Evolutionary conservation across 2,888 invertebrate species (phyloP).

Genomic region (Blastobasis adustella): DNA sequence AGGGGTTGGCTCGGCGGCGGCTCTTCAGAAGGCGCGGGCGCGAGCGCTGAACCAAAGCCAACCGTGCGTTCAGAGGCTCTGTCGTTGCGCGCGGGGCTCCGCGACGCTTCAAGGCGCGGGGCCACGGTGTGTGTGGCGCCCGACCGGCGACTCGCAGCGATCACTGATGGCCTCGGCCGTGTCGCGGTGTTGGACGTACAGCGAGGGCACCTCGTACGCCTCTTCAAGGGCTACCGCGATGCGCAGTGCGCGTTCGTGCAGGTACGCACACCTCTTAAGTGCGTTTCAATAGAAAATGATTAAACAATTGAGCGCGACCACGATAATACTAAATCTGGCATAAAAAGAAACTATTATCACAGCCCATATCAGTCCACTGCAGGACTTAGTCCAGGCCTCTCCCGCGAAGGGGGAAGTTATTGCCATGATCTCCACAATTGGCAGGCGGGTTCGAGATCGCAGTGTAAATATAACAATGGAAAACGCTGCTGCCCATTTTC

Average conservation of each 20-base stretch:
- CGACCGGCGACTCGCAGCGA: slow-evolving; percentile 84
- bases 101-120: slow-evolving; percentile 86
- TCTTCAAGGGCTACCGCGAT: slow-evolving; percentile 97
- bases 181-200: slow-evolving; percentile 90
- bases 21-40: slow-evolving; percentile 34
- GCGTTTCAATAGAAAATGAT: too few relatives aligned
- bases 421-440: too few relatives aligned
- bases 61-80: slow-evolving; percentile 81
- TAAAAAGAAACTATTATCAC: too few relatives aligned
- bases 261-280: slow-evolving; percentile 69
- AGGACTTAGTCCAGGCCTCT: too few relatives aligned
- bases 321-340: too few relatives aligned
- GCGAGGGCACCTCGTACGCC: slow-evolving; percentile 84
- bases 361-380: too few relatives aligned
- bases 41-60: slow-evolving; percentile 56
- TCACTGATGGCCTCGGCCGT: slow-evolving; percentile 91
- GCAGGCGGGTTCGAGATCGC: too few relatives aligned
- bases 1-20: slow-evolving; percentile 49
- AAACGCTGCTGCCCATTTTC: too few relatives aligned
- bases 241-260: slow-evolving; percentile 96
- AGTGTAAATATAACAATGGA: too few relatives aligned
- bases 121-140: slow-evolving; percentile 83
- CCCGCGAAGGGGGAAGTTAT: too few relatives aligned
- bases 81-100: slow-evolving; percentile 86
- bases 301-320: too few relatives aligned